Conservation (phyloP, 2,888 invertebrate species). For the Caenorhabditis sp. region DNA sequence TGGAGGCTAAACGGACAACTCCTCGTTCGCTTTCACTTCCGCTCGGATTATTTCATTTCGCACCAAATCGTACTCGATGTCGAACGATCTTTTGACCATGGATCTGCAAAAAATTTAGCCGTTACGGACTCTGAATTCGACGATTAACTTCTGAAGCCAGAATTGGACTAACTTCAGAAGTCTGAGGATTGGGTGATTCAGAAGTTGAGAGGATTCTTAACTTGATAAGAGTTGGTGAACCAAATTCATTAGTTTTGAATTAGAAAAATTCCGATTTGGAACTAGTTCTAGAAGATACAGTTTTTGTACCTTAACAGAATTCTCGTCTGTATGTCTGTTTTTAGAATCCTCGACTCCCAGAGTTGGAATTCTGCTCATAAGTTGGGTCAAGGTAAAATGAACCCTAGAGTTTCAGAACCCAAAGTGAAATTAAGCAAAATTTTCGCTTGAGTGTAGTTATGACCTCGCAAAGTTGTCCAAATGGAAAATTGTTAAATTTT, state of each 20-base stretch:
- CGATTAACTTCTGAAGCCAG: neutral
- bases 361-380: no score
- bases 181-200: slow-evolving; percentile 16
- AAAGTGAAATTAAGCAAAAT: no score
- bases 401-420: no score
- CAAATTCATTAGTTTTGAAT: slow-evolving; percentile 22
- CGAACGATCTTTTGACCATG: slow-evolving; percentile 48
- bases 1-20: slow-evolving; percentile 15
- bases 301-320: slow-evolving; percentile 1
- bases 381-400: no score
- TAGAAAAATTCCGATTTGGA: neutral
- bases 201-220: slow-evolving; percentile 2
- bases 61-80: slow-evolving; percentile 54
- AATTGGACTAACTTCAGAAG: neutral
- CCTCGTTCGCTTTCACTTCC: slow-evolving; percentile 49
- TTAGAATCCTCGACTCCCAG: no score
- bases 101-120: slow-evolving; percentile 29
- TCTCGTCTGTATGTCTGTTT: neutral
- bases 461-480: no score
- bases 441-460: no score
- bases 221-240: slow-evolving; percentile 33
- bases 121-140: neutral
- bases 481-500: no score
- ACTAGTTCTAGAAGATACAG: neutral
- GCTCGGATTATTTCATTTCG: slow-evolving; percentile 44